Evolutionary conservation across 64 coral and sea anemone species (phyloP), one percentile per base, ranked within the genome.

Genomic region (Stylophora pistillata): DNA sequence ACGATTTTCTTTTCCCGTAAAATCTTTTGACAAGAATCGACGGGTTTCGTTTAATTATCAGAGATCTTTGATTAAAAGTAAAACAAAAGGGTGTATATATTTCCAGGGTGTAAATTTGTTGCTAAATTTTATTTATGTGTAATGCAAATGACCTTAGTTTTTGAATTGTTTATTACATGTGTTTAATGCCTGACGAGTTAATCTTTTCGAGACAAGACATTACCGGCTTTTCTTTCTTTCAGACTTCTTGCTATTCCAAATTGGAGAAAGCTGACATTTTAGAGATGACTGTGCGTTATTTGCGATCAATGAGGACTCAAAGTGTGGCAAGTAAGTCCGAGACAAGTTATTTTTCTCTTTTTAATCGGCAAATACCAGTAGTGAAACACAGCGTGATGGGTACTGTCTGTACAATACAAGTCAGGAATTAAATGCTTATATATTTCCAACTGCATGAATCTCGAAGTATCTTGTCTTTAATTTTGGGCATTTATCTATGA

Each of bases 181-280:
- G 37, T 20, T 66, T 66, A n/a, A 66, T 25, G 21, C 25, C 20
- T 23, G 63, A n/a, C 21, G 25, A 23, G 64, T 68, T 68, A 25
- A 68, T 26, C 23, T 21, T 28, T 82, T 64, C 18, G 60, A 61
- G 27, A 55, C 55, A 55, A 68, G 23, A 26, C 23, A 31, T 60
- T 21, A 16, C 13, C 23, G 37, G 37, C 3, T 47, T 47, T 62
- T 68, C 76, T 55, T 69, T 55, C 30, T 57, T 88, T 33, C 86
- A 95, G 94, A 91, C 94, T 32, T 95, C 94, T 28, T 91, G 89
- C 41, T 95, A 95, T 25, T 95, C 94, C 47, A 95, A 95, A 74
- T 37, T 95, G 62, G 94, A 95, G 32, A 95, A 95, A 92, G 94
- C 94, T 3, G 94, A 95, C 73, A 95, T 95, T 85, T 79, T 95